Base-by-base conservation (phyloP, 2,888 invertebrate species). In the Pycnomerus fuliginosus region DNA sequence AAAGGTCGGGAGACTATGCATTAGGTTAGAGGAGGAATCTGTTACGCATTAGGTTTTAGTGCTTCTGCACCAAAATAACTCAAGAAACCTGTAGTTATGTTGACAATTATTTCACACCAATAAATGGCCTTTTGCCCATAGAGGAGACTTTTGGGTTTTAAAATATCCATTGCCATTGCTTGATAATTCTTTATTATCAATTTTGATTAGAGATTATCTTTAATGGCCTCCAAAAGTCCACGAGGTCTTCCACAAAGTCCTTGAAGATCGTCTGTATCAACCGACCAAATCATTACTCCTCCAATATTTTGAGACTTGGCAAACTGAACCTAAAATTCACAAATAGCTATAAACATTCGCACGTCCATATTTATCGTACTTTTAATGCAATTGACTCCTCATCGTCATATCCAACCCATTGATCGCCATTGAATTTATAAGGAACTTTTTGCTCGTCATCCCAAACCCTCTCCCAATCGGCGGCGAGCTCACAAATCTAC, bases 341-440 rank as follows among this genome's bases (percentile, higher is more conserved):
- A 43, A 30, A 38, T 13, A n/a, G 7, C 4, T 5, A 16, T 15
- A 15, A 15, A 7, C 11, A 27, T 7, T 12, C 4, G 14, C 14
- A 16, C n/a, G 14, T 33, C 16, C 13, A 32, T 35, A 11, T 4
- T 4, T 27, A 27, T 27, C 8, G 11, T 46, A 61, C 62, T 50
- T 63, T 62, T 23, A 43, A 25, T 10, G 20, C 40, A 28, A 62
- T 48, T 1, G 62, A 59, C 36, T 49, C 44, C 14, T 52, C 47
- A 27, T 63, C 52, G 22, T 63, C 63, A 27, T 61, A 63, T 4
- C 55, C 56, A 4, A 63, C 16, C 63, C 63, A 63, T 27, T 60
- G 58, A 23, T 56, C 42, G 7, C 37, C 51, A 11, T 34, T 11
- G 34, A 58, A 60, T 34, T 53, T 57, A 29, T 60, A 61, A 3